Conservation (phyloP, 2,888 invertebrate genomes). For the Drosophila monieri region DNA sequence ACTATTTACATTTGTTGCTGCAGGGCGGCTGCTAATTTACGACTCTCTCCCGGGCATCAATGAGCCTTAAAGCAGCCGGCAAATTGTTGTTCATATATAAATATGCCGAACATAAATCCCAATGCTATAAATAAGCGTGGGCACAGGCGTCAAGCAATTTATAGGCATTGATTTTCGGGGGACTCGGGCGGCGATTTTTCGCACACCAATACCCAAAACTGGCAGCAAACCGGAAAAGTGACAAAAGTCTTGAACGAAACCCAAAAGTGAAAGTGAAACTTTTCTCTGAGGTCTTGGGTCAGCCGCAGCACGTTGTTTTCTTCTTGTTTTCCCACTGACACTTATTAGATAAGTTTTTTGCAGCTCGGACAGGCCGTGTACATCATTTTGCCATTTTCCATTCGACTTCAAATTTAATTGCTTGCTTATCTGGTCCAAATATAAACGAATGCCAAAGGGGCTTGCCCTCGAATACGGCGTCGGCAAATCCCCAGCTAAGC, state of each 20-base stretch:
- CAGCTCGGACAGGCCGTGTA: constrained; percentile 16
- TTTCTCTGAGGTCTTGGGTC: constrained; percentile 47
- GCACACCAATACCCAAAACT: not conserved
- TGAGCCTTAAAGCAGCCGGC: constrained; percentile 70
- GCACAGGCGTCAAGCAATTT: constrained; percentile 60
- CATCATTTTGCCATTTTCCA: constrained; percentile 65
- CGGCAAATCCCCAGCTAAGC: constrained; percentile 60
- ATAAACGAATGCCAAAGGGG: constrained; percentile 35
- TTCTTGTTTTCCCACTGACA: constrained; percentile 60
- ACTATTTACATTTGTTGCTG: constrained; percentile 79
- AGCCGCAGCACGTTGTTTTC: constrained; percentile 58
- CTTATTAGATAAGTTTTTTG: constrained; percentile 80
- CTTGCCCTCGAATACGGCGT: constrained; percentile 21
- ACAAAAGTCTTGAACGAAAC: constrained; percentile 42
- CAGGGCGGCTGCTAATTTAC: constrained; percentile 64
- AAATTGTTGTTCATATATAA: constrained; percentile 77
- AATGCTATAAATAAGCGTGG: constrained; percentile 62
- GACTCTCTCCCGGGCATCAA: constrained; percentile 50
- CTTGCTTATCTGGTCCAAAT: constrained; percentile 58
- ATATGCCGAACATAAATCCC: constrained; percentile 70
- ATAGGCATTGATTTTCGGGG: constrained; percentile 69
- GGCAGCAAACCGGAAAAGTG: constrained; percentile 44
- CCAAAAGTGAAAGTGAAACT: constrained; percentile 60
- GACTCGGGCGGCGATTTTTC: not conserved
- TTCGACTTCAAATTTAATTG: constrained; percentile 63